Percentiles rank a stretch among this genome's conserved stretches.
phyloP scores from a whole-genome alignment of 23 tunicate species.

The Botrylloides violaceus region DNA sequence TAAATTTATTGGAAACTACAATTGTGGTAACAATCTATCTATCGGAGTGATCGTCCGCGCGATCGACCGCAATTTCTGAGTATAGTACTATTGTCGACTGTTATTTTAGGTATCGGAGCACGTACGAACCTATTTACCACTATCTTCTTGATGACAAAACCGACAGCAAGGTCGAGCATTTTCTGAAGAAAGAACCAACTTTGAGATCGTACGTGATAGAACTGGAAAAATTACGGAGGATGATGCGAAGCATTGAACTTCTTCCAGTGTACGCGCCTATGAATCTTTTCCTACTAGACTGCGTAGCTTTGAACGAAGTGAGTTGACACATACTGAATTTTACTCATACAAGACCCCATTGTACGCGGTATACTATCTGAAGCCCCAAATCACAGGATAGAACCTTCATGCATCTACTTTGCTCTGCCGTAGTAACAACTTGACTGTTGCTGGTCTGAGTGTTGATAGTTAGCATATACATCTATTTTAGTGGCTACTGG shows the following conservation, averaged over 20 bases:
- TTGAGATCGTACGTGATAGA: slow-evolving; percentile 69
- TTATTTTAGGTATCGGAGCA: slow-evolving; percentile 70
- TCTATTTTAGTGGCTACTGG: slow-evolving; percentile 59
- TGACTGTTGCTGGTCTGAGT: too few relatives aligned
- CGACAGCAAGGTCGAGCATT: slow-evolving; percentile 57
- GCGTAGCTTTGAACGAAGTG: slow-evolving; percentile 66
- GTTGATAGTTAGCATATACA: too few relatives aligned
- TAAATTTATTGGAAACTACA: too few relatives aligned
- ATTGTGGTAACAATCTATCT: too few relatives aligned
- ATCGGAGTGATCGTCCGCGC: too few relatives aligned
- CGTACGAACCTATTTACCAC: slow-evolving; percentile 64
- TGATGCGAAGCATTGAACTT: slow-evolving; percentile 56
- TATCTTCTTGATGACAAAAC: slow-evolving; percentile 58
- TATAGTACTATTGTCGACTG: too few relatives aligned
- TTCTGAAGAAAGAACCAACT: slow-evolving; percentile 69
- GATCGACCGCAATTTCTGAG: too few relatives aligned
- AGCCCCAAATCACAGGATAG: too few relatives aligned
- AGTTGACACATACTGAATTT: neutral
- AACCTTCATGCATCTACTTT: too few relatives aligned
- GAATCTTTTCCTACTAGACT: slow-evolving; percentile 80
- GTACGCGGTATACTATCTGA: too few relatives aligned
- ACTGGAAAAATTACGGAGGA: slow-evolving; percentile 59
- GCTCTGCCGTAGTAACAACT: too few relatives aligned
- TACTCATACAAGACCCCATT: too few relatives aligned
- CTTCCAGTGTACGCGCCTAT: slow-evolving; percentile 64